Percentiles rank a stretch among this genome's conserved stretches.
These are phyloP conservation scores for Anadara kagoshimensis DNA, from an alignment of 1,140 invertebrate species.

Conservation along the genomic window DNA sequence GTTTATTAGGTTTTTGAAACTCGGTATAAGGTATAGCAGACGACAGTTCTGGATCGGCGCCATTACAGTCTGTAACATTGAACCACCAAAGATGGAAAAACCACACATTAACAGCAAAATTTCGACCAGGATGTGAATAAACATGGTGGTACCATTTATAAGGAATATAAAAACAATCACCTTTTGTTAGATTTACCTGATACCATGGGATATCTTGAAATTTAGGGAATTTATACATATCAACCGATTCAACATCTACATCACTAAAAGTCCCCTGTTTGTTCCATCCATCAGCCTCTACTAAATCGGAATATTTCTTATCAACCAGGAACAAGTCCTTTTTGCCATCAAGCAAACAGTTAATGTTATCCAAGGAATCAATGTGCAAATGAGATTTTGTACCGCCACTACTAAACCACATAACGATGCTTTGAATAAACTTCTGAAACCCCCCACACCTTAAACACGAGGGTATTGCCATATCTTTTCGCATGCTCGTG, in stretches of 20 bases:
- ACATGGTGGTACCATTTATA: conserved; percentile 73
- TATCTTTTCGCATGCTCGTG: conserved; percentile 25
- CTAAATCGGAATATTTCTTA: conserved; percentile 48
- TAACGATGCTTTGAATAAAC: conserved; percentile 49
- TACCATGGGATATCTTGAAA: conserved; percentile 63
- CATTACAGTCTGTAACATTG: conserved; percentile 47
- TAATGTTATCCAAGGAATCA: conserved; percentile 71
- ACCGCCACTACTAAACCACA: conserved; percentile 72
- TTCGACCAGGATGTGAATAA: conserved; percentile 61
- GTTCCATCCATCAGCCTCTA: conserved; percentile 55
- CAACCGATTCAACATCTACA: conserved; percentile 69
- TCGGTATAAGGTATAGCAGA: too few species aligned
- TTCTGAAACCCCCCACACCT: conserved; percentile 65
- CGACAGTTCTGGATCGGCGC: background rate
- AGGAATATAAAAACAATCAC: conserved; percentile 11
- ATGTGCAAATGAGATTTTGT: conserved; percentile 71
- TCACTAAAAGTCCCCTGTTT: conserved; percentile 63
- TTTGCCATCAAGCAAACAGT: conserved; percentile 69
- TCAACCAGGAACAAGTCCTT: conserved; percentile 71
- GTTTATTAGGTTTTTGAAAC: too few species aligned
- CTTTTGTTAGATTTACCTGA: conserved; percentile 51
- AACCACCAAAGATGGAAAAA: conserved; percentile 60
- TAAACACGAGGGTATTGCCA: conserved; percentile 59
- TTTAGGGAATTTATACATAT: conserved; percentile 63
- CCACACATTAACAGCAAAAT: conserved; percentile 72